Conservation (phyloP, 1,140 invertebrate species). For the Oedothorax gibbosus region DNA sequence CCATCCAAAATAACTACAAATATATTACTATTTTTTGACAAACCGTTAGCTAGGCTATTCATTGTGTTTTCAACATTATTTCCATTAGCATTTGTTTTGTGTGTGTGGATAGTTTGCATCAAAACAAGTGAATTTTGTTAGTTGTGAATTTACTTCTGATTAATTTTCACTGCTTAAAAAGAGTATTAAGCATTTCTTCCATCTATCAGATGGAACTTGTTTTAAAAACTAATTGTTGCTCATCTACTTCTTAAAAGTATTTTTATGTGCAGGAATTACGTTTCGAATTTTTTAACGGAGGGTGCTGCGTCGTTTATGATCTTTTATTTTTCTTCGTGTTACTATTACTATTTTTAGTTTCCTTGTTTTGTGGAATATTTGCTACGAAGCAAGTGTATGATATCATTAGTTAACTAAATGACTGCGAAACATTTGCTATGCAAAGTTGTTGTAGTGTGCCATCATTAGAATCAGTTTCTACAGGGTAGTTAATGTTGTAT, state of each 20-base stretch:
- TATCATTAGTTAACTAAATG: constrained; percentile 56
- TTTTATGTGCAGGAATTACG: constrained; percentile 31
- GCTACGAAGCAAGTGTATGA: constrained; percentile 32
- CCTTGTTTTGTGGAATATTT: constrained; percentile 29
- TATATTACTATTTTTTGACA: too few species aligned
- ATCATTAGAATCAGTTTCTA: constrained; percentile 60
- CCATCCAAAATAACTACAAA: too few species aligned
- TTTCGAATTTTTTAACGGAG: constrained; percentile 39
- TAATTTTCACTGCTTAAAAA: constrained; percentile 27
- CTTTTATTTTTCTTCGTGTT: constrained; percentile 31
- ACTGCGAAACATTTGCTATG: constrained; percentile 58
- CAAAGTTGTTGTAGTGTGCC: constrained; percentile 60
- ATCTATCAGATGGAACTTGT: constrained; percentile 9
- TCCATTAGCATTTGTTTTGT: too few species aligned
- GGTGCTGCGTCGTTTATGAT: constrained; percentile 34
- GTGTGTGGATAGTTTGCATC: not conserved
- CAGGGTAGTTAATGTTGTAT: constrained; percentile 61
- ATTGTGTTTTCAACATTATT: too few species aligned
- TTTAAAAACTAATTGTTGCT: constrained; percentile 35
- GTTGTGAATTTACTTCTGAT: constrained; percentile 7
- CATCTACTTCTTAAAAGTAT: constrained; percentile 37
- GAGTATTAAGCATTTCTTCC: constrained; percentile 40
- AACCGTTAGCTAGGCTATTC: too few species aligned
- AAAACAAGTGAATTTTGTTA: constrained; percentile 28
- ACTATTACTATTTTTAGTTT: constrained; percentile 38